A percentile compares a stretch with the other conserved stretches of the same genome.
Conservation (phyloP, 2,113 vertebrate genomes). For the Eptesicus fuscus region DNA sequence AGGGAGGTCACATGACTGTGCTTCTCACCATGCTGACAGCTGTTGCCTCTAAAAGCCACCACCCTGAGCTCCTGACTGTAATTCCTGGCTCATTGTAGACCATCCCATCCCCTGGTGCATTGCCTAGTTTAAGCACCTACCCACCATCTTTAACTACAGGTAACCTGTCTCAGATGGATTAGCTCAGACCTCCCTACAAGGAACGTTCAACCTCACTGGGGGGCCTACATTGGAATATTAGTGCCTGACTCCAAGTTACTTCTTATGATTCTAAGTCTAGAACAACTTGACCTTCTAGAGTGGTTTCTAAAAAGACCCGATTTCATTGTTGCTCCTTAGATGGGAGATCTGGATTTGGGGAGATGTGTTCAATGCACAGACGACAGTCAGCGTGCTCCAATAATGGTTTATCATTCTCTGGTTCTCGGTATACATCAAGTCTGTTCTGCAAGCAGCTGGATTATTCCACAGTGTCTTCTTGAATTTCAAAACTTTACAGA, state of each 20-base stretch:
- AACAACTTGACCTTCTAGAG: not conserved
- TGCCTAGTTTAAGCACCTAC: too few species aligned
- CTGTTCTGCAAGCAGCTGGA: not conserved
- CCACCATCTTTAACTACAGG: not conserved
- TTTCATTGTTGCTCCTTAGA: not conserved
- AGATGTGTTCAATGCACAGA: not conserved
- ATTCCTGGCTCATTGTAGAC: not conserved
- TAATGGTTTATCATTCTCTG: not conserved
- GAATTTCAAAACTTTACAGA: not conserved
- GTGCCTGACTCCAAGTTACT: not conserved
- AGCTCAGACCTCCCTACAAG: not conserved
- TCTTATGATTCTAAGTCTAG: not conserved
- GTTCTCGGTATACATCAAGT: not conserved
- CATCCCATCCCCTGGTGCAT: too few species aligned
- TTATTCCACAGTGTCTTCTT: not conserved
- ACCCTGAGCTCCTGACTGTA: rapidly evolving
- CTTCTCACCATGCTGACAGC: rapidly evolving
- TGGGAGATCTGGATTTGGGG: not conserved
- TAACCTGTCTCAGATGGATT: not conserved
- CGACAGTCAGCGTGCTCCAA: not conserved
- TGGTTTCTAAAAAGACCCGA: not conserved
- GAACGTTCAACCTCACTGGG: not conserved
- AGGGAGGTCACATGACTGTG: too few species aligned
- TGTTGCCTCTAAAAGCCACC: too few species aligned
- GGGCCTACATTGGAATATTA: rapidly evolving